Base-by-base conservation (phyloP, 2,888 invertebrate genomes). In the Stenodera caucasica region DNA sequence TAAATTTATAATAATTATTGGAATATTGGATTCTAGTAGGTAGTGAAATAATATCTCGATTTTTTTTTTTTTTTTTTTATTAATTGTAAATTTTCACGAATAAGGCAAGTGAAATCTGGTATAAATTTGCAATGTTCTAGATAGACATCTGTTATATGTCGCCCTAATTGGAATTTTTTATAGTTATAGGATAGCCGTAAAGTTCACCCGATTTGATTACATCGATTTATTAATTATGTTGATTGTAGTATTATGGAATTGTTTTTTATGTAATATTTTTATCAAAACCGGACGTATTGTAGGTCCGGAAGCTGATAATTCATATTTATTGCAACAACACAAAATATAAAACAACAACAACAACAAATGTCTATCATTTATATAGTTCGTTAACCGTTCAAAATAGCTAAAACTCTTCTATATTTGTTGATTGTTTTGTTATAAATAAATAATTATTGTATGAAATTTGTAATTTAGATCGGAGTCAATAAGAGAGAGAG, bases 61-160 rank as follows among this genome's bases (percentile, higher is more conserved):
- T n/a, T n/a, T n/a, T n/a, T n/a, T n/a, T n/a, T n/a, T n/a, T n/a
- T n/a, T n/a, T n/a, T n/a, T n/a, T n/a, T n/a, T n/a, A n/a, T n/a
- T n/a, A n/a, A n/a, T 66, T 68, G 65, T 63, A 65, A 57, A 60
- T 53, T 35, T 58, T 23, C 63, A 63, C 66, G 57, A 63, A 68
- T 69, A 69, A 63, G 67, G 69, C 58, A 55, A 66, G 65, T 65
- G 67, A 67, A 69, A 69, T 67, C 66, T 65, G 30, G 4, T 3
- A 18, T 40, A 11, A 18, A 4, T 57, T 59, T 57, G 55, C 55
- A 60, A 58, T 59, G 67, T 65, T 67, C 69, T 45, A 69, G 63
- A 66, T 66, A 66, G 67, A 69, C 69, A 69, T 67, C 63, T 69
- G 69, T 59, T 65, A 55, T 61, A 12, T n/a, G 14, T 37, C 37